Evolutionary conservation across 2,888 invertebrate genomes (phyloP), one percentile per base, ranked within the genome.

Genomic region (Polyommatus iphigenia): DNA sequence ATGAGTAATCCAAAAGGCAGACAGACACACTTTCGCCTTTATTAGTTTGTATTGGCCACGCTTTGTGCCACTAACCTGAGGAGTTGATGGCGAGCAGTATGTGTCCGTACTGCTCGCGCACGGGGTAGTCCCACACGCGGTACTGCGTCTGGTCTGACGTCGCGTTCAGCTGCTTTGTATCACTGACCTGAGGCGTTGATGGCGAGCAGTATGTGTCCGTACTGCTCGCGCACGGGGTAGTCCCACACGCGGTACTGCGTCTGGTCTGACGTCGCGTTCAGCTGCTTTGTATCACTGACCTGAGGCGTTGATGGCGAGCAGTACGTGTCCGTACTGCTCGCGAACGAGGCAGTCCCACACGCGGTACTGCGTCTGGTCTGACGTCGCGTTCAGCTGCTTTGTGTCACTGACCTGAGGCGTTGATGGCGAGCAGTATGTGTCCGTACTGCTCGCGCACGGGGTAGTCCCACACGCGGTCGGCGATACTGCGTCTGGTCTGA

Each of bases 331-430:
- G 84, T 97, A 98, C 87, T 98, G 98, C 86, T 98, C 98, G 81
- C 97, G 96, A 80, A 99, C 97, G 0, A 98, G 98, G 87, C 98
- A 98, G 83, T 98, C 98, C 98, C 98, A 98, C 0, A 98, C 97
- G 10, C 98, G 94, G 32, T 32, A 98, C 84, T 96, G 96, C 0
- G 96, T 94, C 82, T 97, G 96, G 83, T 98, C 97, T 0, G 96
- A 96, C 0, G 97, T 96, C 0, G 97, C 97, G 86, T 98, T 98
- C 8, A 5, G 32, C 32, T 32, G 32, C 32, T 32, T 32, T 3
- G 32, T 32, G 32, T 32, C 32, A 32, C 32, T 32, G 32, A 32
- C 32, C 32, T 32, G 32, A 32, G 3, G 32, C 32, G 32, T 3
- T 32, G 32, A 32, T 32, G 32, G 32, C 32, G 32, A 32, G 32